Base-by-base conservation (phyloP, 2,888 invertebrate species). In the Cecidostiba fungosa region DNA sequence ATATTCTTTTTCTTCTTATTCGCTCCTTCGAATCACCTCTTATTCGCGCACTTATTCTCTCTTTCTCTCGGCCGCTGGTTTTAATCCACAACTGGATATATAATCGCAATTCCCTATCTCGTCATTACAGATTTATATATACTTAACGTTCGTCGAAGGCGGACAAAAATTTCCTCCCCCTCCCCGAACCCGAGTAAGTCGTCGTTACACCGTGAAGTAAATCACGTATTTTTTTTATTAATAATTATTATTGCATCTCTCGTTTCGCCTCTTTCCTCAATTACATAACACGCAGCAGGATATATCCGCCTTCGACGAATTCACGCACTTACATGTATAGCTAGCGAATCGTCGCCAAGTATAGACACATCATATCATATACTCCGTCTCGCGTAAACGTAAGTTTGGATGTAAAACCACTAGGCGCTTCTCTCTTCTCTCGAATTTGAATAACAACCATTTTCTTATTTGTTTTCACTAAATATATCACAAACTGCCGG, bases 401-500 rank as follows among this genome's bases (percentile, higher is more conserved):
- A 77, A 77, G 77, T 81, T 89, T 90, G 88, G 89, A 91, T 92
- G 91, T 92, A 91, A 92, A 92, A 92, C 91, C 91, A 91, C 91
- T 92, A 91, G 91, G 91, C 91, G 91, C 89, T 92, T 90, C 26
- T 90, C 26, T 66, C 43, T 66, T 90, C 84, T 90, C 89, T 87
- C 89, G 90, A 90, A 90, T 90, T 91, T 89, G 90, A 91, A 91
- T 91, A 92, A 92, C 91, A 92, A 92, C 90, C 91, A 91, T 90
- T 89, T 91, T 90, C 89, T 90, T 89, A 91, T 90, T 91, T 91
- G 89, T 91, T 92, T 89, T 92, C 89, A 91, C 92, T 93, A 92
- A 92, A 92, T 93, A 93, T 93, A 93, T 93, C 93, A 93, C 93
- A 93, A 93, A 93, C 92, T 92, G 91, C 91, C 92, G 91, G 91